Evolutionary conservation across 2,797 vertebrate species (phyloP), one percentile per base, ranked within the genome.

Genomic region (Megaceryle alcyon): DNA sequence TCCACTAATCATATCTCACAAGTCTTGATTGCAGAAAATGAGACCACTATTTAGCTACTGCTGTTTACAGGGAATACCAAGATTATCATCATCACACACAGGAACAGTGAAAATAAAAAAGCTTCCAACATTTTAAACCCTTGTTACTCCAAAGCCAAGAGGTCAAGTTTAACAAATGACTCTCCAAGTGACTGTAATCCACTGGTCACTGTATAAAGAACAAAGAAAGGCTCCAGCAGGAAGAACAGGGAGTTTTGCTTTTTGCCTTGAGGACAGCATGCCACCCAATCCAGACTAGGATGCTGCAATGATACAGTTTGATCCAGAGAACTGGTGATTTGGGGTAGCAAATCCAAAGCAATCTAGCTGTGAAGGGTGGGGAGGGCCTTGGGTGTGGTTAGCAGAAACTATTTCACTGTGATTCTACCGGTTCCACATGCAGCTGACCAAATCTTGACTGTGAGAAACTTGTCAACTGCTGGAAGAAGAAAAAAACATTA

Each of bases 361-460:
- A 46, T 10, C n/a, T 66, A 71, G 43, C 26, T 64, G 21, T 25
- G 14, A 78, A 44, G 18, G 13, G 25, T 31, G 19, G 37, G 20
- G 39, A 78, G 7, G 14, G 31, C 31, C 56, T 69, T 59, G 37
- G 35, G 23, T 39, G 65, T 66, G 44, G 15, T 64, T 48, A 63
- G 15, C 22, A 10, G n/a, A 71, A 85, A 92, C 14, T 37, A 64
- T 20, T 86, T 75, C 60, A 56, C 25, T 39, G 15, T 12, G 29
- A 43, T 57, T 72, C 37, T 26, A 88, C 14, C 2, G 3, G 9
- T 75, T 82, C 13, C 56, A 85, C 7, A 4, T 23, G n/a, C 29
- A 94, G 85, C 33, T 73, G 81, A 87, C 14, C 48, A 85, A 79
- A 88, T 49, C 57, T 48, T 61, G 13, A 41, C 49, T 71, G 69